These are phyloP conservation scores for Labrus mixtus DNA, from an alignment of 2,113 vertebrate species.

Conservation along the genomic window DNA sequence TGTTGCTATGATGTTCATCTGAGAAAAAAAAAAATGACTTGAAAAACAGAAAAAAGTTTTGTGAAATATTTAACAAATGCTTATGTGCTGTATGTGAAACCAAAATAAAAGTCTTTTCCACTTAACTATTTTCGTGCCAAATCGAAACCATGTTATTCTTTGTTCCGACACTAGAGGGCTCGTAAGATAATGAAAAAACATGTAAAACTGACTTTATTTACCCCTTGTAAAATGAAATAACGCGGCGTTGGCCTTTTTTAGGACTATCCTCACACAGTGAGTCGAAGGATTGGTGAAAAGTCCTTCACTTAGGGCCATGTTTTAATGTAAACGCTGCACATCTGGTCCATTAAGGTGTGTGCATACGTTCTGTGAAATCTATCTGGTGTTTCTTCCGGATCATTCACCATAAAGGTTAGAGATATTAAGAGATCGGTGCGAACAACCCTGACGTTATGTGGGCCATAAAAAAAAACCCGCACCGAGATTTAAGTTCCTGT, in stretches of 20 bases:
- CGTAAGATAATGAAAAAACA: slow-evolving; percentile 30
- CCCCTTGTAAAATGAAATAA: background rate
- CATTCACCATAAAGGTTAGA: background rate
- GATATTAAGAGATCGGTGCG: background rate
- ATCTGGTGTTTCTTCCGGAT: background rate
- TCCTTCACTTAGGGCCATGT: background rate
- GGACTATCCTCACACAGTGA: background rate
- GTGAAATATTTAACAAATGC: slow-evolving; percentile 56
- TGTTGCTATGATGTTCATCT: slow-evolving; percentile 56
- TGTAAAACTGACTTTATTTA: slow-evolving; percentile 44
- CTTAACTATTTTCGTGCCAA: slow-evolving; percentile 11
- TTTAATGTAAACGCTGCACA: background rate
- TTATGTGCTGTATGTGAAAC: slow-evolving; percentile 63
- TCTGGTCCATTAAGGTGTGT: background rate
- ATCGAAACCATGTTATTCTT: slow-evolving; percentile 36
- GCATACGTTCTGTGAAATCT: background rate
- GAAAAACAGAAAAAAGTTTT: slow-evolving; percentile 32
- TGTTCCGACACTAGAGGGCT: slow-evolving; percentile 57
- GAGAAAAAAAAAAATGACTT: background rate
- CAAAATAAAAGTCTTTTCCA: slow-evolving; percentile 66
- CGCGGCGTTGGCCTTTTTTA: background rate
- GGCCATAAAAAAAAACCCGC: background rate
- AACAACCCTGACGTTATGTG: background rate
- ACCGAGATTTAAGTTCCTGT: slow-evolving; percentile 25
- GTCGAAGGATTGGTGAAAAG: background rate